Base-by-base conservation (phyloP, 2,797 vertebrate species). In the Acestrorhynchus altus region DNA sequence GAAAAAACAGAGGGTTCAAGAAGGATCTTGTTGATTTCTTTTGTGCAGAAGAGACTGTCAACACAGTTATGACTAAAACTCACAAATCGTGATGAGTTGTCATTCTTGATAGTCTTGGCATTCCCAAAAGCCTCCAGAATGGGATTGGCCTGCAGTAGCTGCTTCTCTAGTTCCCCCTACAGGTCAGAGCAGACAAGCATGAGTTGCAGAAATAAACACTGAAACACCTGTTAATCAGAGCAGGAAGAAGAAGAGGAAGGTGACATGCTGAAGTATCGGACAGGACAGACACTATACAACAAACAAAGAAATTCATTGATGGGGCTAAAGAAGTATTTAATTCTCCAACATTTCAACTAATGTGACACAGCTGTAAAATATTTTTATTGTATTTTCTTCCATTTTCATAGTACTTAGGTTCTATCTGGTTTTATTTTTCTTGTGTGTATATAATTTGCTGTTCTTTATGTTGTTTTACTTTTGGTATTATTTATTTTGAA, bases 91-190 rank as follows among this genome's bases (percentile, higher is more conserved):
- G 97, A 99, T 5, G 97, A 99, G 92, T 99, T 99, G 91, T 99
- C 97, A 0, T 99, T 99, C 92, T 99, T 99, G 89, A 98, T 96
- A 3, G 97, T 99, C 85, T 99, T 99, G 79, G 97, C 97, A 0
- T 99, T 99, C 78, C 96, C 97, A 28, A 98, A 99, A 10, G 97
- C 97, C 91, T 99, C 97, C 85, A 99, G 93, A 84, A 99, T 98
- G 24, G 97, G 97, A 74, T 99, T 99, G 15, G 97, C 97, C 92
- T 99, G 96, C 35, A 99, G 93, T 77, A 99, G 95, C 88, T 99
- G 96, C 87, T 99, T 98, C 90, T 99, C 97, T 81, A 99, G 91
- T 93, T 99, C 97, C 59, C 96, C 97, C 97, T 99, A 66, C 64
- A 84, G 87, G 0, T 26, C 60, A 47, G 16, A 47, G 1, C 42